Conservation (phyloP, 2,888 invertebrate genomes). For the Meiosimyza platycephala region DNA sequence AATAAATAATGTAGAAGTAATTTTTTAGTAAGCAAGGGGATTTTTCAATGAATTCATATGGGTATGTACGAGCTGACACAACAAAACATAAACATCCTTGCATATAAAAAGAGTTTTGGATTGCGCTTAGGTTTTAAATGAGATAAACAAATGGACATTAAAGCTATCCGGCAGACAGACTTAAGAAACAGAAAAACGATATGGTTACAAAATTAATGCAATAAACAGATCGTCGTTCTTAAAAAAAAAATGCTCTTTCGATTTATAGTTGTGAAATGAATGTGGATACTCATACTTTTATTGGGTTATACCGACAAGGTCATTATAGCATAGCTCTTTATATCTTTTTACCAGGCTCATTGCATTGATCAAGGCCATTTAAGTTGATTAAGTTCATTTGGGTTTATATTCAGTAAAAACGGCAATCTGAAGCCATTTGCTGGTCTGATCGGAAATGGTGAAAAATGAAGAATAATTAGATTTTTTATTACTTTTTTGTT, state of each 20-base stretch:
- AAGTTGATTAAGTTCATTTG: background rate
- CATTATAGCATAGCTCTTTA: background rate
- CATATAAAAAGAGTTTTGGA: background rate
- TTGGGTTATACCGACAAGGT: background rate
- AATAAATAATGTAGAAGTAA: background rate
- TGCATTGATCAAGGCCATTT: background rate
- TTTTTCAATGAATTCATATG: slow-evolving; percentile 8
- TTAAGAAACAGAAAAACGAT: background rate
- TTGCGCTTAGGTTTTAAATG: too few species aligned
- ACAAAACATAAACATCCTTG: slow-evolving; percentile 11
- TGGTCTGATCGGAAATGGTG: too few species aligned
- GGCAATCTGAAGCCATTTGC: too few species aligned
- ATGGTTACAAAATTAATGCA: slow-evolving; percentile 10
- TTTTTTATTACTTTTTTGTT: too few species aligned
- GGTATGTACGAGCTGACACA: background rate
- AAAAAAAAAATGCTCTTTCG: too few species aligned
- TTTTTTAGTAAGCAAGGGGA: background rate
- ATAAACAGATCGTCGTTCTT: background rate
- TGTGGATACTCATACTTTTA: background rate
- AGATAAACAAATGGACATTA: too few species aligned
- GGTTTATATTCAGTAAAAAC: too few species aligned
- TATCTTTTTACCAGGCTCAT: background rate
- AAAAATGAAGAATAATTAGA: too few species aligned
- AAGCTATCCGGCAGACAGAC: too few species aligned
- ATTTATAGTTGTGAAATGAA: too few species aligned